Evolutionary conservation across 2,888 invertebrate genomes (phyloP).

Genomic region (Carabus problematicus): DNA sequence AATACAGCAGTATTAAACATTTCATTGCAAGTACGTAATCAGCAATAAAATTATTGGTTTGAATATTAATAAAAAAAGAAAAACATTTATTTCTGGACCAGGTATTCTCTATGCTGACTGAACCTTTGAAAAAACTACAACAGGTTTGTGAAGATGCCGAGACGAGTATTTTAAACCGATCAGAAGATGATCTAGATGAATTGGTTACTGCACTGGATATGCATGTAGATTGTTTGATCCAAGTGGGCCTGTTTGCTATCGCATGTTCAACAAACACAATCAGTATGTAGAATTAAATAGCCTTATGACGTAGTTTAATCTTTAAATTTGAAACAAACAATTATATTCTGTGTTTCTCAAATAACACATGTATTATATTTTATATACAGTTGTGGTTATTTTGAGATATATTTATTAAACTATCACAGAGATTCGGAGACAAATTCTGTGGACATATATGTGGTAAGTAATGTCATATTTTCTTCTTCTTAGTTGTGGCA

Average conservation of each 20-base stretch:
- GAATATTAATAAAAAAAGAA: conserved; percentile 11
- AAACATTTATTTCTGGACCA: conserved; percentile 23
- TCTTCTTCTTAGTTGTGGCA: conserved; percentile 62
- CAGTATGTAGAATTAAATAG: conserved; percentile 54
- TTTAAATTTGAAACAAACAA: no score
- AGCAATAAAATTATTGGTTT: conserved; percentile 52
- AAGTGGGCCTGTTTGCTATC: conserved; percentile 75
- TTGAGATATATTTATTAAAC: no score
- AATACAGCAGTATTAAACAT: conserved; percentile 70
- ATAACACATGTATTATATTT: no score
- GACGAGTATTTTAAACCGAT: conserved; percentile 48
- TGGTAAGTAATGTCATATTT: conserved; percentile 27
- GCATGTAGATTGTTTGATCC: conserved; percentile 71
- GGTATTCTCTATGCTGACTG: conserved; percentile 53
- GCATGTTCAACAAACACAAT: conserved; percentile 63
- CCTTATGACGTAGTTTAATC: neutral
- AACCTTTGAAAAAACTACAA: conserved; percentile 51
- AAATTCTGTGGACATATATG: no score
- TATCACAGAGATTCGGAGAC: no score
- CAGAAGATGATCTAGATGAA: conserved; percentile 59
- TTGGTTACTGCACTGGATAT: conserved; percentile 71
- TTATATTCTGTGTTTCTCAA: no score
- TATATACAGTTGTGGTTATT: no score
- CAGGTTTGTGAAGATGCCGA: conserved; percentile 48
- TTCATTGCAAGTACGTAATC: conserved; percentile 60